These are phyloP conservation scores for Coptodon rendalli DNA, from an alignment of 2,113 vertebrate genomes.

Conservation along the genomic window DNA sequence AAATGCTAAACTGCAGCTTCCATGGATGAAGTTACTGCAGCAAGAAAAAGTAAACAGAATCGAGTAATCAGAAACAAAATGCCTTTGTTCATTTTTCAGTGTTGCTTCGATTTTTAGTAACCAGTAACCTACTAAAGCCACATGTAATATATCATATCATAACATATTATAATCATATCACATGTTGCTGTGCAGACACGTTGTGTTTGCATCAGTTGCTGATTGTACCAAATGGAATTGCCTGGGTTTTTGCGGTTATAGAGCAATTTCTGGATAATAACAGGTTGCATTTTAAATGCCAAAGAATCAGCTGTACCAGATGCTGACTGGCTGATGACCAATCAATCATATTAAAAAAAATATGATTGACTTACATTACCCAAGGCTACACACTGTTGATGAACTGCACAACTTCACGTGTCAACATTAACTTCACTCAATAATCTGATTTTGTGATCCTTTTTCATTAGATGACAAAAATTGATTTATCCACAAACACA, in stretches of 20 bases:
- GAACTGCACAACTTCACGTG: neutral
- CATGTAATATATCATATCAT: neutral
- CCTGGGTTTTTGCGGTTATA: neutral
- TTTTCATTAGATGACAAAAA: neutral
- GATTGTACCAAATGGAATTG: fast-evolving
- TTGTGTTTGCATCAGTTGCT: neutral
- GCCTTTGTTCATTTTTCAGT: neutral
- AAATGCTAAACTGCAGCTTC: neutral
- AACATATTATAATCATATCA: neutral
- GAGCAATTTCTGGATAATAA: neutral
- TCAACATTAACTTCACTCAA: neutral
- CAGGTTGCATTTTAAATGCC: neutral
- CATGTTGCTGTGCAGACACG: neutral
- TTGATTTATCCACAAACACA: neutral
- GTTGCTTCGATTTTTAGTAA: neutral
- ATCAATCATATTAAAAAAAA: neutral
- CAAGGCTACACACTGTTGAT: neutral
- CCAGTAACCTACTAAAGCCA: neutral
- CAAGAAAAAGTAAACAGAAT: neutral
- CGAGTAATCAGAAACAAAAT: no score
- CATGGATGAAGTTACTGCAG: neutral
- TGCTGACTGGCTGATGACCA: neutral
- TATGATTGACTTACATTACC: neutral
- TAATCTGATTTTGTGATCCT: neutral
- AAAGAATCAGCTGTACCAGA: neutral